These are phyloP conservation scores for Drosophila chauvacae DNA, from an alignment of 1,140 invertebrate species.

Conservation along the genomic window DNA sequence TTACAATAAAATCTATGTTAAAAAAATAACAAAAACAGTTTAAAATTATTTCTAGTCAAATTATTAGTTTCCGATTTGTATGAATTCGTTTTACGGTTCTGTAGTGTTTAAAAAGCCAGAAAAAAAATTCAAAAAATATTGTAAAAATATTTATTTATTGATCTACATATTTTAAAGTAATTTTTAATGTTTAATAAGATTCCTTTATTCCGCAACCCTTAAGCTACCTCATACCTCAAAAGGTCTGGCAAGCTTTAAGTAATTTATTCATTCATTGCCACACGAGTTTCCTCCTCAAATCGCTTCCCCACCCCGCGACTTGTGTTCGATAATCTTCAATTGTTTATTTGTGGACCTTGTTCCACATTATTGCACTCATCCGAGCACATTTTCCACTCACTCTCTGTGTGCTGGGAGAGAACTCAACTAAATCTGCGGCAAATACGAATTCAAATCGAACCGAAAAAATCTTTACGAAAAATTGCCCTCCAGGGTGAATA, in stretches of 20 bases:
- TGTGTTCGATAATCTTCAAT: slow-evolving; percentile 44
- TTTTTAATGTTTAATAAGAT: not conserved
- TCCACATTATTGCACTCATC: slow-evolving; percentile 48
- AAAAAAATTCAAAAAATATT: not conserved
- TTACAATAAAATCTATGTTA: too few relatives aligned
- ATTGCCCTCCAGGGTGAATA: slow-evolving; percentile 71
- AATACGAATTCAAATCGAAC: slow-evolving; percentile 56
- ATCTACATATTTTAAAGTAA: too few relatives aligned
- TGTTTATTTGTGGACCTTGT: slow-evolving; percentile 54
- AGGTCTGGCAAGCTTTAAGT: not conserved
- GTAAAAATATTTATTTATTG: not conserved
- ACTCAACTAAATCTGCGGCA: slow-evolving; percentile 43
- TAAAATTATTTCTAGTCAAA: too few relatives aligned
- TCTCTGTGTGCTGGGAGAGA: slow-evolving; percentile 9
- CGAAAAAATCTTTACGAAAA: slow-evolving; percentile 60
- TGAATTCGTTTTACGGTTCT: too few relatives aligned
- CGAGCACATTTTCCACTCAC: slow-evolving; percentile 23
- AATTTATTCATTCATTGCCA: slow-evolving; percentile 28
- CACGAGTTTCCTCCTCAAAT: slow-evolving; percentile 3
- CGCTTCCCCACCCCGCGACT: too few relatives aligned
- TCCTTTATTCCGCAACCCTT: too few relatives aligned
- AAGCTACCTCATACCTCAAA: not conserved
- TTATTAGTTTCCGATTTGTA: too few relatives aligned
- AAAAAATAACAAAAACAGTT: too few relatives aligned
- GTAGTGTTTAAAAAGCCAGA: too few relatives aligned